phyloP scores from a whole-genome alignment of 2,888 invertebrate species.

The Aphodius granarius region DNA sequence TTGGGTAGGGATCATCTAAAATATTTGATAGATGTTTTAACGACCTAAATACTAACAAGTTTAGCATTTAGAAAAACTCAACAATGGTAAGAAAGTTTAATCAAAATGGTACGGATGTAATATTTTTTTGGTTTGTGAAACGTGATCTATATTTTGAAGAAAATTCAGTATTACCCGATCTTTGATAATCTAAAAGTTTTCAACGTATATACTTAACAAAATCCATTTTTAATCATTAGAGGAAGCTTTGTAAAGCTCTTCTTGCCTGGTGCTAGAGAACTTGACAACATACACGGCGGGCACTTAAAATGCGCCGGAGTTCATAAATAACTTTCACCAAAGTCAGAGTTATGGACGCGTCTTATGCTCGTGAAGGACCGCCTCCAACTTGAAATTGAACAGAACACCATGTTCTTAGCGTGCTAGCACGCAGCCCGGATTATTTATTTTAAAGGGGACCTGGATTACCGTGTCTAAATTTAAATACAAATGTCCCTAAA shows the following conservation, averaged over 20 bases:
- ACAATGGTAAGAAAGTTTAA: too few species aligned
- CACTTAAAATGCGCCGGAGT: neutral
- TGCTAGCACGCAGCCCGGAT: neutral
- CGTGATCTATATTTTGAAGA: too few species aligned
- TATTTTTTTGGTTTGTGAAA: too few species aligned
- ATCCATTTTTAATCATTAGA: neutral
- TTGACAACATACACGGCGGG: neutral
- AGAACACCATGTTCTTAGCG: neutral
- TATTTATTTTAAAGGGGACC: conserved; percentile 19
- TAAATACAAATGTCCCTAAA: conserved; percentile 24
- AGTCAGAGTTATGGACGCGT: neutral
- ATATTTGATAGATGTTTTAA: too few species aligned
- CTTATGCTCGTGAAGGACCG: neutral
- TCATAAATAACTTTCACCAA: neutral
- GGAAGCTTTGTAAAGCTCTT: neutral
- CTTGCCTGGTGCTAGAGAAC: neutral
- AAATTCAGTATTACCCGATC: too few species aligned
- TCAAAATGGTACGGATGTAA: too few species aligned
- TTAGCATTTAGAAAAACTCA: too few species aligned
- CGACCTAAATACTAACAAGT: too few species aligned
- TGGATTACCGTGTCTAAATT: conserved; percentile 21
- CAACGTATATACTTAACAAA: neutral
- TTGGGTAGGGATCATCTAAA: too few species aligned
- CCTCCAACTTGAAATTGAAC: neutral
- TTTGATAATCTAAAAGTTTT: too few species aligned